These are phyloP conservation scores for Ephestia elutella DNA, from an alignment of 1,140 invertebrate species.

Conservation along the genomic window DNA sequence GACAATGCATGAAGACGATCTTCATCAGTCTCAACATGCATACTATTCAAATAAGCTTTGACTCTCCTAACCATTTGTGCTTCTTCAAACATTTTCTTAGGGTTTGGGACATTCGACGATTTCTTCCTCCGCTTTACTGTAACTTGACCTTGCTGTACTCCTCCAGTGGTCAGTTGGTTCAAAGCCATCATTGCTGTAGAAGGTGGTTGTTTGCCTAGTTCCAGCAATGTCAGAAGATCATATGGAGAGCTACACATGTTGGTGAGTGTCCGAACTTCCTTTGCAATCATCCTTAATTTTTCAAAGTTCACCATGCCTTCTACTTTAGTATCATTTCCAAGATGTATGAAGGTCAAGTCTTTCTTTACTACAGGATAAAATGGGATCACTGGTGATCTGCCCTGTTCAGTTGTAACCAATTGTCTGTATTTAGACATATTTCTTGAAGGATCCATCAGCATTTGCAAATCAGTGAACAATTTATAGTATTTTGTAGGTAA, in stretches of 20 bases:
- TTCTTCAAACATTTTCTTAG: slow-evolving; percentile 99
- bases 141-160: slow-evolving; percentile 78
- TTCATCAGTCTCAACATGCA: slow-evolving; percentile 95
- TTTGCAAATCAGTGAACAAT: slow-evolving; percentile 93
- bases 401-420: slow-evolving; percentile 90
- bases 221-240: slow-evolving; percentile 88
- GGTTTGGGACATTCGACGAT: slow-evolving; percentile 92
- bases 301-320: slow-evolving; percentile 98
- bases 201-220: slow-evolving; percentile 88
- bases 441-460: slow-evolving; percentile 96
- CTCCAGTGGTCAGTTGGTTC: slow-evolving; percentile 87
- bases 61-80: slow-evolving; percentile 97
- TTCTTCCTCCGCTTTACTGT: slow-evolving; percentile 95
- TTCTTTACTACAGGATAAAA: slow-evolving; percentile 98
- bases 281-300: slow-evolving; percentile 98
- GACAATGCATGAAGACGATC: slow-evolving; percentile 91
- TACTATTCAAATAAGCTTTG: slow-evolving; percentile 94
- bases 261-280: slow-evolving; percentile 94
- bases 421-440: slow-evolving; percentile 99
- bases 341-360: slow-evolving; percentile 98
- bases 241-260: slow-evolving; percentile 98
- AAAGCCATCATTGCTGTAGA: slow-evolving; percentile 91
- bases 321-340: slow-evolving; percentile 96
- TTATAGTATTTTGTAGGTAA: slow-evolving; percentile 96
- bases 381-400: slow-evolving; percentile 95